Conservation (phyloP, 1,140 invertebrate genomes). For the Mesaphorura yosii region DNA sequence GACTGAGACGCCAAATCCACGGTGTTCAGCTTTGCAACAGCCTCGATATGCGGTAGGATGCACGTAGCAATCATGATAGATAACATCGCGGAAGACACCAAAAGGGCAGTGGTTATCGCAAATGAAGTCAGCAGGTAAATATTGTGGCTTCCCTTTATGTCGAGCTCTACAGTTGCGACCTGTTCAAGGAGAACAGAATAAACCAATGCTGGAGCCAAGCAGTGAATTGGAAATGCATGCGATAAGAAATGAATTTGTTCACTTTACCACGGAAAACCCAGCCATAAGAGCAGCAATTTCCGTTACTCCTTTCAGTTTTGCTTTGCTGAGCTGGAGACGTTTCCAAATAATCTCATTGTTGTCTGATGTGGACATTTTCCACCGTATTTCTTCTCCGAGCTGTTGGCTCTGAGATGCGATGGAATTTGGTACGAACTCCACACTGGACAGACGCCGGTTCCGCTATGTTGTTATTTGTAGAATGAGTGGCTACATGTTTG, state of each 20-base stretch:
- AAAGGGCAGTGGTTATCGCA: slow-evolving; percentile 21
- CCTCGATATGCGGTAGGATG: slow-evolving; percentile 28
- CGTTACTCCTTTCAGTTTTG: slow-evolving; percentile 27
- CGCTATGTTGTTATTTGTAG: no score
- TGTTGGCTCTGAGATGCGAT: no score
- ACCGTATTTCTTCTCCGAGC: no score
- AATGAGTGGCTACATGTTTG: no score
- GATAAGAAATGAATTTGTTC: not conserved
- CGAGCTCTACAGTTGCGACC: slow-evolving; percentile 30
- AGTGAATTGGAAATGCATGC: no score
- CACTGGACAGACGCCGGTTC: no score
- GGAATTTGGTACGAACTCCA: no score
- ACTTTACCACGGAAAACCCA: slow-evolving; percentile 21
- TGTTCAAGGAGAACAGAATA: not conserved
- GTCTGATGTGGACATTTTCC: no score
- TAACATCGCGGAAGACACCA: slow-evolving; percentile 24
- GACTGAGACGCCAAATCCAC: slow-evolving; percentile 8
- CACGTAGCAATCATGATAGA: slow-evolving; percentile 24
- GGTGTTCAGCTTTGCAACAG: slow-evolving; percentile 21
- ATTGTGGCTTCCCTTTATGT: slow-evolving; percentile 11
- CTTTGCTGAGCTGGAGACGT: slow-evolving; percentile 26
- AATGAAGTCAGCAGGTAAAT: slow-evolving; percentile 17
- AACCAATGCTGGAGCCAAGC: no score
- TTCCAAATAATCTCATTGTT: slow-evolving; percentile 24
- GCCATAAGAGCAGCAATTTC: slow-evolving; percentile 27